Conservation (phyloP, 1,140 invertebrate genomes). For the Microplitis mediator region DNA sequence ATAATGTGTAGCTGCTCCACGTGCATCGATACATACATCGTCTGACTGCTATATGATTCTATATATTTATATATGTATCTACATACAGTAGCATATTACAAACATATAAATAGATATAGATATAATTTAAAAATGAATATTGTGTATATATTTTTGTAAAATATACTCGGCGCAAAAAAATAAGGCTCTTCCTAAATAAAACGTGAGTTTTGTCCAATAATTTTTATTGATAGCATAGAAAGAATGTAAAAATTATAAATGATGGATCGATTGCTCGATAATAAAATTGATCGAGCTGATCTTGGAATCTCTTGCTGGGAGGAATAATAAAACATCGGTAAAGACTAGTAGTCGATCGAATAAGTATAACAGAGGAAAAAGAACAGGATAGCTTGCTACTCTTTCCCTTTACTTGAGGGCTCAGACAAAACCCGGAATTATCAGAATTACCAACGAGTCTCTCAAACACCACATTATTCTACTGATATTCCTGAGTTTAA, state of each 20-base stretch:
- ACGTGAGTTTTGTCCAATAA: too few relatives aligned
- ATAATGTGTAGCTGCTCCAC: conserved; percentile 38
- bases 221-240: too few relatives aligned
- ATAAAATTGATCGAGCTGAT: conserved; percentile 41
- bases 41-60: not conserved
- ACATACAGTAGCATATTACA: not conserved
- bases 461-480: conserved; percentile 51
- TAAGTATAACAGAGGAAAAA: too few relatives aligned
- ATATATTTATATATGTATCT: not conserved
- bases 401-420: conserved; percentile 31
- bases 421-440: conserved; percentile 57
- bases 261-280: conserved; percentile 22
- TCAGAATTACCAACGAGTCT: conserved; percentile 51
- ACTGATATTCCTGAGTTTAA: conserved; percentile 28
- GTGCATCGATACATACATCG: conserved; percentile 9
- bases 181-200: too few relatives aligned
- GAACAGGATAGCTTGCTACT: conserved; percentile 31
- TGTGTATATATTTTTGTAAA: too few relatives aligned
- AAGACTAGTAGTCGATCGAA: conserved; percentile 56
- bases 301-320: conserved; percentile 12
- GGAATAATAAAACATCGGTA: conserved; percentile 30
- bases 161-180: too few relatives aligned
- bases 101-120: too few relatives aligned
- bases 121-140: too few relatives aligned
- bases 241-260: too few relatives aligned